These are phyloP conservation scores for Acanthurus leucopareius DNA, from an alignment of 2,797 vertebrate genomes.

Conservation along the genomic window DNA sequence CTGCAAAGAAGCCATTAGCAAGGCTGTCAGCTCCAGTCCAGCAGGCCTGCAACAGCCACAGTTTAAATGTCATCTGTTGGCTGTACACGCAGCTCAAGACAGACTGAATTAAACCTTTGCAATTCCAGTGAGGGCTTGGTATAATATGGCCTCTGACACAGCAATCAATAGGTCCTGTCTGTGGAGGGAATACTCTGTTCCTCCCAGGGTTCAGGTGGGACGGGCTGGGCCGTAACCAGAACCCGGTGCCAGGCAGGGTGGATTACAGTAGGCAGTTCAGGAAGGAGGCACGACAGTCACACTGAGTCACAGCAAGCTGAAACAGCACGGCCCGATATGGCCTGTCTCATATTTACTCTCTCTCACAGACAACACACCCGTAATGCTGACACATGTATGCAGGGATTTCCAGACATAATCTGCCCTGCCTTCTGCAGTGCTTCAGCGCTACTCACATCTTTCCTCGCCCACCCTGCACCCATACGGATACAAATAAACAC, in stretches of 20 bases:
- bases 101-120: conserved; percentile 67
- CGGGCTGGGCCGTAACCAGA: conserved; percentile 65
- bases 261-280: conserved; percentile 58
- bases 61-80: conserved; percentile 82
- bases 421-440: conserved; percentile 41
- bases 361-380: conserved; percentile 33
- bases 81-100: conserved; percentile 45
- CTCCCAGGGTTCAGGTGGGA: conserved; percentile 63
- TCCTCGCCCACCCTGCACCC: background rate
- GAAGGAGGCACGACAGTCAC: conserved; percentile 29
- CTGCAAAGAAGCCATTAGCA: conserved; percentile 82
- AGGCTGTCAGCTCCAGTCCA: conserved; percentile 67
- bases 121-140: conserved; percentile 70
- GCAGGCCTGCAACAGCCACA: conserved; percentile 50
- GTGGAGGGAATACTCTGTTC: conserved; percentile 75
- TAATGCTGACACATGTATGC: conserved; percentile 63
- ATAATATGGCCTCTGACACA: conserved; percentile 82
- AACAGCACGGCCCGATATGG: conserved; percentile 46
- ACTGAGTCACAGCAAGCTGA: conserved; percentile 67
- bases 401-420: conserved; percentile 63
- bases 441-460: conserved; percentile 34
- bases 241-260: conserved; percentile 53
- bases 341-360: conserved; percentile 32
- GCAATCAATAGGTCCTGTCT: conserved; percentile 83
- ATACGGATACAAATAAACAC: conserved; percentile 37